Conservation (phyloP, 30 jellyfish, hydroid and myxozoan genomes). For the Cassiopea andromeda region DNA sequence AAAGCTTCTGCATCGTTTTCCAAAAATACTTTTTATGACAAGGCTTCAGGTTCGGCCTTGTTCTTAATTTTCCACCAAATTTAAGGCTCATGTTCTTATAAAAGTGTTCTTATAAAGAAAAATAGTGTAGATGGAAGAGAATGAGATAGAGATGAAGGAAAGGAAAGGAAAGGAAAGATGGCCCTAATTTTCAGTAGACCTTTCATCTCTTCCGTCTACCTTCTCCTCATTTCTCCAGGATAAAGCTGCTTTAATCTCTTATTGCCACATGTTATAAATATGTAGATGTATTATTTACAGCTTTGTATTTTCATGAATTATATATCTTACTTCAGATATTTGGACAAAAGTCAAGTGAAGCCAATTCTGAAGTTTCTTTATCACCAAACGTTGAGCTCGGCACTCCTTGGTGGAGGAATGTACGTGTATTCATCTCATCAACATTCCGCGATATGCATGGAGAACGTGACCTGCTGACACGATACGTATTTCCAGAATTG, state of each 20-base stretch:
- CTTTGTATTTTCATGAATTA: not conserved
- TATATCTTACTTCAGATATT: constrained; percentile 16
- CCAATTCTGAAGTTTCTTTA: not conserved
- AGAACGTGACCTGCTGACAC: constrained; percentile 92
- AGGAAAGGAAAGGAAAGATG: too few species aligned
- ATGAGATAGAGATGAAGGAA: too few species aligned
- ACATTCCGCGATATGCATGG: constrained; percentile 99
- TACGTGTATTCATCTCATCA: constrained; percentile 92
- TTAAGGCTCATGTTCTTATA: too few species aligned
- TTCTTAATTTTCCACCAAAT: too few species aligned
- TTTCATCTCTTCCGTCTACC: not conserved
- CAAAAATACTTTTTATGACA: too few species aligned
- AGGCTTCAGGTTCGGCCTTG: too few species aligned
- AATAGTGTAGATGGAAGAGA: too few species aligned
- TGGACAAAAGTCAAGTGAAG: constrained; percentile 9
- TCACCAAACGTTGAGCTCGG: constrained; percentile 57
- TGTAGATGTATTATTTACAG: too few species aligned
- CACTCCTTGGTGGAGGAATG: constrained; percentile 79
- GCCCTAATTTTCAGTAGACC: not conserved
- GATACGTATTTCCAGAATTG: constrained; percentile 89
- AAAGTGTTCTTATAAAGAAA: too few species aligned
- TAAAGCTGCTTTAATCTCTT: not conserved
- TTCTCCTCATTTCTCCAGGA: not conserved
- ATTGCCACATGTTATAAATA: too few species aligned
- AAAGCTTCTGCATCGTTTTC: too few species aligned